Evolutionary conservation across 2,113 vertebrate genomes (phyloP).

Genomic region (Mus musculus): DNA sequence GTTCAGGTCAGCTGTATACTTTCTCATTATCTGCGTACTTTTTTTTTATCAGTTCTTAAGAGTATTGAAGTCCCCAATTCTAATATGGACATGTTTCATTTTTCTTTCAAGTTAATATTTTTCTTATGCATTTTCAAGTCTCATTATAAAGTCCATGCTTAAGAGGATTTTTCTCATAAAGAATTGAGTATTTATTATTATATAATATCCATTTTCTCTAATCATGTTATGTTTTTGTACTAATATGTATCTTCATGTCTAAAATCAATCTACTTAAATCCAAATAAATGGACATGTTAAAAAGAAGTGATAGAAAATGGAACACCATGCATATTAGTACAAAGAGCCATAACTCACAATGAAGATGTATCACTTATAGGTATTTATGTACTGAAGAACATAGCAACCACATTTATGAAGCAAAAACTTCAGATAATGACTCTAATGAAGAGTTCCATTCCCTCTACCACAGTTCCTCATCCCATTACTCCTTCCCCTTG

Average conservation of each 20-base stretch:
- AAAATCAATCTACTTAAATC: constrained; percentile 7
- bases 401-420: background rate
- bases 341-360: constrained; percentile 44
- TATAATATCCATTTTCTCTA: background rate
- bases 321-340: background rate
- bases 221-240: too few species aligned
- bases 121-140: constrained; percentile 9
- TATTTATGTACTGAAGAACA: constrained; percentile 43
- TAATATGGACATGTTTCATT: background rate
- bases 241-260: background rate
- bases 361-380: constrained; percentile 2
- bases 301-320: constrained; percentile 44
- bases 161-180: background rate
- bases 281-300: constrained; percentile 27
- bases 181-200: background rate
- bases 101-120: constrained; percentile 40
- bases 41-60: constrained; percentile 40
- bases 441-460: background rate
- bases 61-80: background rate
- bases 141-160: background rate
- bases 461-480: too few species aligned
- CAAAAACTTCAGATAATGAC: constrained; percentile 46
- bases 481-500: too few species aligned
- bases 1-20: background rate
- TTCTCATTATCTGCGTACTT: background rate